phyloP scores from a whole-genome alignment of 1,140 invertebrate genomes.

The Mylabris phalerata region DNA sequence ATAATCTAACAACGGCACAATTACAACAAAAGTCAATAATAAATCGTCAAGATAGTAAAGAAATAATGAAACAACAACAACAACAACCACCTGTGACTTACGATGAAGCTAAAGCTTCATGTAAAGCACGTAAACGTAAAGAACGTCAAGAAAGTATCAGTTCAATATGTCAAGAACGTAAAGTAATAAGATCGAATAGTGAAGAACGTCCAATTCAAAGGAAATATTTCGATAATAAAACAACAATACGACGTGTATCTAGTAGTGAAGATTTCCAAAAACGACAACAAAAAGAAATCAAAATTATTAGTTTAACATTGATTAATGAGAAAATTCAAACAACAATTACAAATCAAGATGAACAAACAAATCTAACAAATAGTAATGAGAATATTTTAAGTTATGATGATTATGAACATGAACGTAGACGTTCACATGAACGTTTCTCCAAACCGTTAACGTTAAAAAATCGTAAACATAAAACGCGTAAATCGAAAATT shows the following conservation, averaged over 20 bases:
- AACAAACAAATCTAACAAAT: slow-evolving; percentile 8
- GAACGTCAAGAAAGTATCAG: slow-evolving; percentile 64
- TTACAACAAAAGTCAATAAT: slow-evolving; percentile 8
- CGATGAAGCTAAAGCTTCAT: slow-evolving; percentile 36
- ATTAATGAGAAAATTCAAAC: neutral
- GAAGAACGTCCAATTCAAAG: slow-evolving; percentile 51
- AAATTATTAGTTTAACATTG: slow-evolving; percentile 7
- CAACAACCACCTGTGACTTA: slow-evolving; percentile 22
- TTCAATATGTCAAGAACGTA: slow-evolving; percentile 60
- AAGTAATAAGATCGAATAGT: slow-evolving; percentile 68
- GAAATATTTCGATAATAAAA: slow-evolving; percentile 40
- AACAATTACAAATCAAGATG: slow-evolving; percentile 16
- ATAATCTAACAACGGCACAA: neutral
- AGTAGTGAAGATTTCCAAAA: slow-evolving; percentile 59
- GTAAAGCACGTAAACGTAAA: slow-evolving; percentile 60
- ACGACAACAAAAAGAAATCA: slow-evolving; percentile 26
- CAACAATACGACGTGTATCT: slow-evolving; percentile 53
- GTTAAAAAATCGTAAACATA: slow-evolving; percentile 42
- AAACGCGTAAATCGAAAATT: neutral
- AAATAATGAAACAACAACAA: slow-evolving; percentile 4
- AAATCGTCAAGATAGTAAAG: slow-evolving; percentile 7
- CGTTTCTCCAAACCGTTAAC: slow-evolving; percentile 49
- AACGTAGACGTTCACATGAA: slow-evolving; percentile 46
- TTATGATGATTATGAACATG: slow-evolving; percentile 37
- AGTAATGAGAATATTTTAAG: slow-evolving; percentile 17